Evolutionary conservation across 2,888 invertebrate genomes (phyloP).

Genomic region (Acanthococcus lagerstroemiae): DNA sequence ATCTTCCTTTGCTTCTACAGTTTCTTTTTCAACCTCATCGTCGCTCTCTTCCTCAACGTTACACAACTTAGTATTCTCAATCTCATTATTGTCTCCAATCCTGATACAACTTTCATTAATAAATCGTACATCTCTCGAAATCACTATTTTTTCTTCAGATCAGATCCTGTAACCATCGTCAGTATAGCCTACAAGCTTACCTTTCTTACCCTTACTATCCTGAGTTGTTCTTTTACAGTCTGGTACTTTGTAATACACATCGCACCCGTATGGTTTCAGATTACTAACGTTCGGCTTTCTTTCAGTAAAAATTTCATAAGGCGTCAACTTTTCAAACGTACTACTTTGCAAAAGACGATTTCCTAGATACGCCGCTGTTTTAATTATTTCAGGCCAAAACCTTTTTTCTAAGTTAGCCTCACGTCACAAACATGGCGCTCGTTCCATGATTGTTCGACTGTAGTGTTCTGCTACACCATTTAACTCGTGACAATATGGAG

Average conservation of each 20-base stretch:
- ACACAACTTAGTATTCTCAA: too few species aligned
- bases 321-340: constrained; percentile 35
- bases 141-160: not conserved
- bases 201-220: not conserved
- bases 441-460: too few species aligned
- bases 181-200: constrained; percentile 1
- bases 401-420: constrained; percentile 2
- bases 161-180: not conserved
- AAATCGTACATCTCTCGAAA: constrained; percentile 3
- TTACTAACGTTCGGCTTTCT: constrained; percentile 38
- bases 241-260: constrained; percentile 37
- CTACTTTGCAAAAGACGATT: constrained; percentile 27
- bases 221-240: constrained; percentile 36
- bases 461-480: too few species aligned
- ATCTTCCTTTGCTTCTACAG: not conserved
- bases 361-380: constrained; percentile 17
- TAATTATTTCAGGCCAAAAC: constrained; percentile 26
- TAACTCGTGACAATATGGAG: too few species aligned
- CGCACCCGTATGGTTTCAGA: constrained; percentile 38
- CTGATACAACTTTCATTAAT: not conserved
- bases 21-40: not conserved
- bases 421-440: not conserved
- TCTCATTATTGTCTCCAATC: not conserved
- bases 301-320: constrained; percentile 37
- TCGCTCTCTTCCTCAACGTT: not conserved